These are phyloP conservation scores for Trachemys scripta DNA, from an alignment of 2,113 vertebrate species.

Conservation along the genomic window DNA sequence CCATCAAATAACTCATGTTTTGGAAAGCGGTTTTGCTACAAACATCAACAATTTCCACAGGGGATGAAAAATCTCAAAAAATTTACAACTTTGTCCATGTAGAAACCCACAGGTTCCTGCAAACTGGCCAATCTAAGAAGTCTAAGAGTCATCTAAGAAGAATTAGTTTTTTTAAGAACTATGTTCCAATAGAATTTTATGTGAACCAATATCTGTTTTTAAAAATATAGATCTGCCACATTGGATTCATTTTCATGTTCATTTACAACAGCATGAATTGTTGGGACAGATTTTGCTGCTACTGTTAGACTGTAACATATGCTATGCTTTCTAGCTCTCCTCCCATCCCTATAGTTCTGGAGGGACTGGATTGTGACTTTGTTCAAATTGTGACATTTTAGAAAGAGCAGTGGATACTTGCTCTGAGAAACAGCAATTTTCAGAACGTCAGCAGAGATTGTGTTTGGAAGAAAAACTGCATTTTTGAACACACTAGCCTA, in stretches of 20 bases:
- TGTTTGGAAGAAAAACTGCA: slow-evolving; percentile 19
- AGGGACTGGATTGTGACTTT: background rate
- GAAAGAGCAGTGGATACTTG: background rate
- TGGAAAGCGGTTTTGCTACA: background rate
- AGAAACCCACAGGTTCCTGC: background rate
- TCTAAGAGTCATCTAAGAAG: background rate
- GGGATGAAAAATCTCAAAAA: too few relatives aligned
- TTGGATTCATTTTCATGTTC: background rate
- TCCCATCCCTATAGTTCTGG: background rate
- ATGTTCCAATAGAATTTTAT: background rate
- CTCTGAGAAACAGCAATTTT: slow-evolving; percentile 11
- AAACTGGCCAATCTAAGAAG: background rate
- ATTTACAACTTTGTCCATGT: background rate
- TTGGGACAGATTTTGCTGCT: background rate
- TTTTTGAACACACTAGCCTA: background rate
- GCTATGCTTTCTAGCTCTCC: background rate
- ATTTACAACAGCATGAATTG: background rate
- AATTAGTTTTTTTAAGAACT: background rate
- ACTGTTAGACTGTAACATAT: fast-evolving
- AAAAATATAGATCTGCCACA: too few relatives aligned
- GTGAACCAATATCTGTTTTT: background rate
- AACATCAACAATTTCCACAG: background rate
- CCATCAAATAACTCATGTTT: background rate
- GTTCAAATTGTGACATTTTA: background rate
- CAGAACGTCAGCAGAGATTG: background rate